Base-by-base conservation (phyloP, 92 coral and sea anemone genomes). In the Actinostola sp. region DNA sequence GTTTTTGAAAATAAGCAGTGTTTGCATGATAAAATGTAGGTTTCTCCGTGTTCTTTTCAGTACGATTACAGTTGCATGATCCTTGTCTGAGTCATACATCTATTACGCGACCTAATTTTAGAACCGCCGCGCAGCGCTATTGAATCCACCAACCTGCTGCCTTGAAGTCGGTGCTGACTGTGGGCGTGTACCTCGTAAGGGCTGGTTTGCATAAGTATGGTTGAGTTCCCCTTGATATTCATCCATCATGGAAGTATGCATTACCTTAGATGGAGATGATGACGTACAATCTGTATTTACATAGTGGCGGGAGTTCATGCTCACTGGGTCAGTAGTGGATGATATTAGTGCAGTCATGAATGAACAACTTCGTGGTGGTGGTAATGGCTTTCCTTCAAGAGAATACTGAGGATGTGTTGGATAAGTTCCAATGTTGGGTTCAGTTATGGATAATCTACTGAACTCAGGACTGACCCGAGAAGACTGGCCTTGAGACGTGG, bases 161-260 rank as follows among this genome's bases (percentile, higher is more conserved):
- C 92, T 82, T 10, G 92, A 41, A 0, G 92, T 64, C 0, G 97
- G 97, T 23, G 97, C 97, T 25, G 97, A 91, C 61, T 88, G 97
- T n/a, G 97, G 97, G 8, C 97, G 87, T 12, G 72, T 55, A 38
- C 75, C 84, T 29, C 82, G 67, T 38, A 60, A 69, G 11, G 32
- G 73, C 15, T 60, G 67, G 34, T 17, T 69, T 13, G 44, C 35
- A 42, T 76, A 33, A 50, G 64, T 42, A 31, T 19, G 61, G 34
- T 39, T 31, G 30, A 31, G 66, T 31, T 68, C 74, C 31, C 25
- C 19, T 1, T n/a, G 48, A 51, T 68, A 68, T 17, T 68, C 62
- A 31, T 68, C 62, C 0, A 56, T 33, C 3, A 51, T 23, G 10
- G 74, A 50, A n/a, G 74, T 7, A 32, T 55, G 48, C 0, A 19